Evolutionary conservation across 1,140 invertebrate species (phyloP), one percentile per base, ranked within the genome.

Genomic region (Danaus melanippus): DNA sequence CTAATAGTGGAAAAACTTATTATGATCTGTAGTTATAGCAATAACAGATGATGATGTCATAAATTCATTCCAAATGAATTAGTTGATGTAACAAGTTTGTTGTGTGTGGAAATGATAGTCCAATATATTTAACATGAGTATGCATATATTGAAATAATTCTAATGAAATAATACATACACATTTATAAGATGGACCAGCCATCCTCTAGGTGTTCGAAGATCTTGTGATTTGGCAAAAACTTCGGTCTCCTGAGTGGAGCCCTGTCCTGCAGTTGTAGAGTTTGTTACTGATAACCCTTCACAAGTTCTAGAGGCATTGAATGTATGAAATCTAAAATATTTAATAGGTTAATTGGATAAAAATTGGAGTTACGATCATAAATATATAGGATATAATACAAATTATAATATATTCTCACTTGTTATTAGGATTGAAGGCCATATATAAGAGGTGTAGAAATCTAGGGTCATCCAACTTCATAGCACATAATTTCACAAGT

Each of bases 101-200:
- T 32, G 21, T 32, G 21, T 32, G 21, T 32, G 21, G 21, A 32
- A 32, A 32, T 32, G 21, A 32, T 32, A 32, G 7, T 32, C 21
- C 7, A 4, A 32, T 8, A 32, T 32, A 32, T 32, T 32, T 32
- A 32, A 32, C 21, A 32, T 32, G 21, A 3, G 21, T 7, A 32
- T 32, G 21, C 21, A 32, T 32, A 32, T 32, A 32, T 32, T 32
- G 21, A 32, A 32, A 32, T 32, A 32, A 32, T 32, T 32, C 4
- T 32, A 32, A 32, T 32, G 0, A 50, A 12, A 4, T 50, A 41
- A 32, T 11, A 60, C 75, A 75, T 87, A 92, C 89, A 90, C 90
- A 90, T 99, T 98, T 56, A 98, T 95, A 58, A 98, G 89, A 90
- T 98, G 97, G 52, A 98, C 95, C 41, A 98, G 91, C 97, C 97